Evolutionary conservation across 2,888 invertebrate species (phyloP), one percentile per base, ranked within the genome.

Genomic region (Oxycera nigricornis): DNA sequence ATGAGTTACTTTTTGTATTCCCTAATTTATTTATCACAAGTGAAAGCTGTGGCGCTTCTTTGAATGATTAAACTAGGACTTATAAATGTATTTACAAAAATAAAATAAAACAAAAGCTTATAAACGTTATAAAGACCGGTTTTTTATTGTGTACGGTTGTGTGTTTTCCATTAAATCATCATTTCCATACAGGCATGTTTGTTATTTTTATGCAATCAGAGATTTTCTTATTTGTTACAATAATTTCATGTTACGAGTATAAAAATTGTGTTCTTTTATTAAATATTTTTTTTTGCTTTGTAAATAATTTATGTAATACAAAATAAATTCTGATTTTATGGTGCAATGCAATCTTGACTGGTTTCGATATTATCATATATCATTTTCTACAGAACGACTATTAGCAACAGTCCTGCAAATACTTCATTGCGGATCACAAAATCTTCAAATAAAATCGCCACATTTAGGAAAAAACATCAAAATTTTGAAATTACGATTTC

Each of bases 21-120:
- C 65, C 65, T 65, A 65, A 65, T 35, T 65, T 22, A 39, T 41
- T 41, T 65, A 35, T 39, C 65, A 62, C 62, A 65, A 39, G 65
- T 65, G 39, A 65, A 62, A 55, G 52, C n/a, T n/a, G 6, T 35
- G 35, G 35, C n/a, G n/a, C 14, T 46, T 46, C 46, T 11, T 7
- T 7, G 46, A 11, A 46, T 46, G 46, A 3, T 14, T n/a, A 14
- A 46, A n/a, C n/a, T n/a, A n/a, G n/a, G n/a, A n/a, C n/a, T 46
- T 2, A 46, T 46, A 3, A 46, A 46, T 7, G 17, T 7, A 46
- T 3, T 3, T 7, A 46, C 3, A 7, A 7, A 46, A 31, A 61
- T 20, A 61, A 61, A 61, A 61, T 31, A 31, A 61, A 31, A 31
- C 24, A 61, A 61, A 59, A 61, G 31, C 24, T 61, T 14, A 61